Conservation (phyloP, 2,797 vertebrate genomes). For the Bradypus variegatus region DNA sequence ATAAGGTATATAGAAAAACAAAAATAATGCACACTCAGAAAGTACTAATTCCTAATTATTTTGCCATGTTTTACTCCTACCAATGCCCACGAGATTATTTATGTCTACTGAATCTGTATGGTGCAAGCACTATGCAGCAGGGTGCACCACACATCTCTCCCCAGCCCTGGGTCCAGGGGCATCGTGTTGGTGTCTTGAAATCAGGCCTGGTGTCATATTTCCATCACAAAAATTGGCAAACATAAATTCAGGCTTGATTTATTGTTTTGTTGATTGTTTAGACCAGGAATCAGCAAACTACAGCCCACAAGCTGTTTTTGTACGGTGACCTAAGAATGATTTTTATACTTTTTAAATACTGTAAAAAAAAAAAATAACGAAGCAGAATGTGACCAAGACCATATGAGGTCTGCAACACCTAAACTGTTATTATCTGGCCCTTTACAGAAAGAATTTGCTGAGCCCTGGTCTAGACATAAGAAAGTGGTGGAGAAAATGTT, state of each 20-base stretch:
- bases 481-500: background rate
- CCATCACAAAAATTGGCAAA: background rate
- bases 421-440: background rate
- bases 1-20: background rate
- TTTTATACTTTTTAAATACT: constrained; percentile 9
- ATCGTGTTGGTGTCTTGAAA: background rate
- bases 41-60: background rate
- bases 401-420: background rate
- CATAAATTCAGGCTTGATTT: background rate
- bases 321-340: background rate
- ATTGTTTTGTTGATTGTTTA: background rate
- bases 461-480: background rate
- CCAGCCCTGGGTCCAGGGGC: background rate
- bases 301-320: background rate
- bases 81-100: background rate
- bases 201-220: background rate
- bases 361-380: background rate
- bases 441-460: background rate
- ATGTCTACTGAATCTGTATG: background rate
- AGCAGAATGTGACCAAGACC: background rate
- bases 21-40: background rate
- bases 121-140: background rate
- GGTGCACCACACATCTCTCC: background rate
- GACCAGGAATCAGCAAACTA: background rate
- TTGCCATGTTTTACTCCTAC: background rate